These are phyloP conservation scores for Sula dactylatra DNA, from an alignment of 2,113 vertebrate species.

Conservation along the genomic window DNA sequence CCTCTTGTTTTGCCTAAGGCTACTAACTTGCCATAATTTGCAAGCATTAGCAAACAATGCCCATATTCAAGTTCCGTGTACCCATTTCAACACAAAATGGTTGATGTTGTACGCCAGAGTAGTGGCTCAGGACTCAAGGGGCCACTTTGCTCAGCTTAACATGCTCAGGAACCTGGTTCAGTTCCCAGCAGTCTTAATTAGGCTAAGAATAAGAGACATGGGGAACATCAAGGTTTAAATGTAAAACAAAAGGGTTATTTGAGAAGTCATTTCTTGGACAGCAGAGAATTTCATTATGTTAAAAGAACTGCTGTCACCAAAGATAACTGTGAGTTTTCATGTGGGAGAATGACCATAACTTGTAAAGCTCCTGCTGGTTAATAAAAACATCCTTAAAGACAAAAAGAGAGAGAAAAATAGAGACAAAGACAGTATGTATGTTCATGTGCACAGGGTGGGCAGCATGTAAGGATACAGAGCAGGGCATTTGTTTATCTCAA, in stretches of 20 bases:
- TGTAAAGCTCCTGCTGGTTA: background rate
- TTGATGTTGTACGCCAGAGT: background rate
- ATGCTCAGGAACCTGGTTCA: background rate
- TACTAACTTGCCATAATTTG: background rate
- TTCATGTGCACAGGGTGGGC: accelerated
- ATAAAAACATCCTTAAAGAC: background rate
- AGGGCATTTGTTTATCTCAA: background rate
- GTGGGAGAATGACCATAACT: background rate
- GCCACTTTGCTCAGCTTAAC: background rate
- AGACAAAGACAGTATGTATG: background rate
- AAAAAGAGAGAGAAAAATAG: background rate
- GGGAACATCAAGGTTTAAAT: background rate
- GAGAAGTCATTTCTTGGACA: background rate
- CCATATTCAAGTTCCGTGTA: slow-evolving; percentile 36
- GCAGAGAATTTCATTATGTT: background rate
- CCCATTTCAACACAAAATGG: background rate
- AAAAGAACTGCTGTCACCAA: background rate
- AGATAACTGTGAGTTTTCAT: background rate
- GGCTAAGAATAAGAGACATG: background rate
- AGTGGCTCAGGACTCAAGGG: background rate
- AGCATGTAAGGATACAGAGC: background rate
- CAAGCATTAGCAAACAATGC: slow-evolving; percentile 40
- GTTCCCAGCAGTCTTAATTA: slow-evolving; percentile 4
- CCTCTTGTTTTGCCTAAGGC: background rate
- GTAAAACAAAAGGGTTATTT: background rate